Conservation (phyloP, 2,113 vertebrate genomes). For the Pao palembangensis region DNA sequence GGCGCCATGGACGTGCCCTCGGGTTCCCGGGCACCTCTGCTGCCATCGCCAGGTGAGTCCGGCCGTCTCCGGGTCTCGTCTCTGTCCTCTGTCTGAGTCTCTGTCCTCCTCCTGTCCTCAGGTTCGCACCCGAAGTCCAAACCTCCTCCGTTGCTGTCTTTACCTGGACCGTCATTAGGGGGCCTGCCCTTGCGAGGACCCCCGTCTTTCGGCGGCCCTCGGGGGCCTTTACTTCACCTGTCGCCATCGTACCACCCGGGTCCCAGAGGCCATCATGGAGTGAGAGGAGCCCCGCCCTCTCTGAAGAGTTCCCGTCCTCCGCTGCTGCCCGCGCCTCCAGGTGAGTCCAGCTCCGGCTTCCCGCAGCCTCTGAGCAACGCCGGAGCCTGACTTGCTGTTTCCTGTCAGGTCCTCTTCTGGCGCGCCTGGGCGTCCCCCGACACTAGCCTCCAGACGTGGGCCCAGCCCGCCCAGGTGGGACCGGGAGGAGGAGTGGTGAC, state of each 20-base stretch:
- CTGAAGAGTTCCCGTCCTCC: conserved; percentile 61
- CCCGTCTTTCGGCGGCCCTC: conserved; percentile 20
- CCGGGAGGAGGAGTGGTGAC: no score
- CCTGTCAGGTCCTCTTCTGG: no score
- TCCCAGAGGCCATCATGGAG: conserved; percentile 31
- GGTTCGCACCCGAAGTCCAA: conserved; percentile 67
- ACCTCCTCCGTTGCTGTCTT: conserved; percentile 65
- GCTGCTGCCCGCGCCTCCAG: conserved; percentile 63
- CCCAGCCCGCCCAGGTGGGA: no score
- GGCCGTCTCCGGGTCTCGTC: neutral
- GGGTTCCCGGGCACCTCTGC: conserved; percentile 41
- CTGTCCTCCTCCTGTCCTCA: conserved; percentile 3
- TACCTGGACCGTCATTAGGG: conserved; percentile 49
- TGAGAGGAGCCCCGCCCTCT: conserved; percentile 48
- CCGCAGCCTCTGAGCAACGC: neutral
- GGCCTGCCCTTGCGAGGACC: conserved; percentile 24
- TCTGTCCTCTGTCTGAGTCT: neutral
- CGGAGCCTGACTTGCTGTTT: neutral
- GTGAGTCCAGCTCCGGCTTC: conserved; percentile 9
- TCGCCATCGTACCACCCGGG: conserved; percentile 36
- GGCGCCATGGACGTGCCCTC: conserved; percentile 35
- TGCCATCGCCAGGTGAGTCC: conserved; percentile 68
- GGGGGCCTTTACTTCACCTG: conserved; percentile 50
- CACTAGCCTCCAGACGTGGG: no score
- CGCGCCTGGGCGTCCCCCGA: no score